Conservation (phyloP, 2,888 invertebrate genomes). For the Agrypnus murinus region DNA sequence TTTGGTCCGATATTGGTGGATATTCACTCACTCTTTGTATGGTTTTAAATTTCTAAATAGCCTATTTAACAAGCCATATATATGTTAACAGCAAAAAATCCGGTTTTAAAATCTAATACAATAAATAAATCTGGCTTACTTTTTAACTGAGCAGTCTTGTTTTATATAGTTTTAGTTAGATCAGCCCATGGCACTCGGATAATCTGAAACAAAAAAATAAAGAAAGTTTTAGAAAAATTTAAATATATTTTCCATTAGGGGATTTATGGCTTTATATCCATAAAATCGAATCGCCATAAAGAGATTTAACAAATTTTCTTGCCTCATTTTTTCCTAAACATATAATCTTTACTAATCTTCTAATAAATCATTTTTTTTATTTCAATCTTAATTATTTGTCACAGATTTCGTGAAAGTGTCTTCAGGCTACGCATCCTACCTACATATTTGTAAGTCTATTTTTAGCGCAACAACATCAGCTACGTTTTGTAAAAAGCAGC, state of each 20-base stretch:
- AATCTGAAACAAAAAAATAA: constrained; percentile 43
- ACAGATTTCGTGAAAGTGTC: constrained; percentile 34
- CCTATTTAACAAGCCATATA: too few relatives aligned
- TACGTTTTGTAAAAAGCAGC: too few relatives aligned
- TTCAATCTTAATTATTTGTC: constrained; percentile 21
- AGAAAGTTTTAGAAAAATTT: constrained; percentile 28
- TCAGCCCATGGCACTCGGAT: constrained; percentile 49
- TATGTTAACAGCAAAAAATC: too few relatives aligned
- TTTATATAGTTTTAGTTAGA: constrained; percentile 2
- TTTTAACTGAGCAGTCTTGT: constrained; percentile 11
- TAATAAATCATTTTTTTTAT: constrained; percentile 31
- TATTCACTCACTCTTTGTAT: too few relatives aligned
- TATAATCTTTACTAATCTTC: constrained; percentile 15
- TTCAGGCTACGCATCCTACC: constrained; percentile 30
- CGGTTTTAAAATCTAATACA: not conserved
- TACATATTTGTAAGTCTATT: constrained; percentile 25
- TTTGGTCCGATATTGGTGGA: too few relatives aligned
- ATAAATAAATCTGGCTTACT: constrained; percentile 33
- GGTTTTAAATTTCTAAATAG: too few relatives aligned
- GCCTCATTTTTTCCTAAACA: not conserved
- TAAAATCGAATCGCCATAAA: constrained; percentile 3
- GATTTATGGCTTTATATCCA: constrained; percentile 4
- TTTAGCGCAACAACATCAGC: constrained; percentile 6
- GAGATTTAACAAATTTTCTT: not conserved
- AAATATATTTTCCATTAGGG: not conserved